A percentile compares a stretch with the other conserved stretches of the same genome.
phyloP scores from a whole-genome alignment of 1,140 invertebrate genomes.

The Acromyrmex charruanus region DNA sequence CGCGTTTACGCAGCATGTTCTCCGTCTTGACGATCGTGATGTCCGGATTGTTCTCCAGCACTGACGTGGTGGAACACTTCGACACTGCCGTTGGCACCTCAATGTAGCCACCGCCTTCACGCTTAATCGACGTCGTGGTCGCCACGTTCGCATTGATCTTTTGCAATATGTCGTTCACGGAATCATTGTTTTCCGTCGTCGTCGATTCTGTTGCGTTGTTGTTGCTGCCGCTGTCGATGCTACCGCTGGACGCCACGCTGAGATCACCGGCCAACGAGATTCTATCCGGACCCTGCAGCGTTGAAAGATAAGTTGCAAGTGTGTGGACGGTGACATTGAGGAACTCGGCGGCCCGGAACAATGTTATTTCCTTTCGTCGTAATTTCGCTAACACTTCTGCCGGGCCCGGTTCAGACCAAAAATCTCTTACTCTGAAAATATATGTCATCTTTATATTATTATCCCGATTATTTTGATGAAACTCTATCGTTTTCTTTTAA shows the following conservation, averaged over 20 bases:
- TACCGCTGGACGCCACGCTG: constrained; percentile 73
- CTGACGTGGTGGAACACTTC: constrained; percentile 83
- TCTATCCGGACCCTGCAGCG: constrained; percentile 87
- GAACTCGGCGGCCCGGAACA: constrained; percentile 91
- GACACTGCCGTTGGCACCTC: constrained; percentile 82
- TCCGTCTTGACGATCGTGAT: constrained; percentile 89
- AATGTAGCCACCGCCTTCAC: constrained; percentile 83
- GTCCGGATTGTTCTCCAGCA: constrained; percentile 88
- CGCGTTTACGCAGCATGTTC: constrained; percentile 83
- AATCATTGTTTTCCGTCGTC: constrained; percentile 78
- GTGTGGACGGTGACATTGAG: constrained; percentile 91
- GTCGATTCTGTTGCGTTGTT: constrained; percentile 61
- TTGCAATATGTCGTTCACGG: constrained; percentile 83
- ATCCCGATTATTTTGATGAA: neutral
- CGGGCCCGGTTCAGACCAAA: constrained; percentile 92
- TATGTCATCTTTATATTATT: neutral
- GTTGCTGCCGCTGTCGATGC: constrained; percentile 79
- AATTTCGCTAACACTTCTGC: constrained; percentile 90
- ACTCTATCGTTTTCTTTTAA: neutral
- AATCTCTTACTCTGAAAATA: constrained; percentile 90
- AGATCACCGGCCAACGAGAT: constrained; percentile 84
- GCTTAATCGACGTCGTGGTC: constrained; percentile 84
- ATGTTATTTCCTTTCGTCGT: constrained; percentile 90
- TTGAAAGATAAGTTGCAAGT: constrained; percentile 90
- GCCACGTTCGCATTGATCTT: constrained; percentile 82